A percentile compares a stretch with the other conserved stretches of the same genome.
Conservation (phyloP, 2,797 vertebrate species). For the Orestias chungarensis region DNA sequence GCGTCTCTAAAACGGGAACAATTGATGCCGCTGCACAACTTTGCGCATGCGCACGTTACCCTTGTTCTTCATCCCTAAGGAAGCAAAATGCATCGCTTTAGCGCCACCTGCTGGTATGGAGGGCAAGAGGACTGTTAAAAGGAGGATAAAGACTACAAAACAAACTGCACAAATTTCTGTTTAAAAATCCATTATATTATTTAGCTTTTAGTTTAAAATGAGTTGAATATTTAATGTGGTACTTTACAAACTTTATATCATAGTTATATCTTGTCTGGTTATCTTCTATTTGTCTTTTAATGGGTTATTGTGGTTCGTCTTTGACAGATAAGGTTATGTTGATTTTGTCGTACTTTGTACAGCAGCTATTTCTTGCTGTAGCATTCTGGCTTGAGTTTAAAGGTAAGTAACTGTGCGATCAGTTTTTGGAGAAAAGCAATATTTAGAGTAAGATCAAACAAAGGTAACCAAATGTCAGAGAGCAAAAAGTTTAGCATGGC, state of each 20-base stretch:
- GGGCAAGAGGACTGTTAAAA: not conserved
- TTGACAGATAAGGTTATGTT: not conserved
- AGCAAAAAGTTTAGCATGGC: not conserved
- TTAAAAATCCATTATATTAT: not conserved
- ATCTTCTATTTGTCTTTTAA: not conserved
- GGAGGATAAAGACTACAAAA: no score
- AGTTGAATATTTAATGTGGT: not conserved
- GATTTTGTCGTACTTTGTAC: not conserved
- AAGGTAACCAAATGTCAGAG: not conserved
- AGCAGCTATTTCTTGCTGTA: no score
- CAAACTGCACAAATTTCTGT: not conserved
- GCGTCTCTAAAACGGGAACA: not conserved
- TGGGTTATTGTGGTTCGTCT: not conserved
- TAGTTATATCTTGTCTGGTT: not conserved
- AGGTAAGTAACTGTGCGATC: not conserved
- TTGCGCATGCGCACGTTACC: not conserved
- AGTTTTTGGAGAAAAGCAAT: no score
- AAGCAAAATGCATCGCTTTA: no score
- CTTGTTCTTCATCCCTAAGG: no score
- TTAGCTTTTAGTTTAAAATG: not conserved
- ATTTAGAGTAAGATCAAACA: no score
- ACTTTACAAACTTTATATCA: not conserved
- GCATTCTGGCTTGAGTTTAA: not conserved
- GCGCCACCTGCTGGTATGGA: not conserved
- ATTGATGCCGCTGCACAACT: not conserved